Evolutionary conservation across 2,888 invertebrate genomes (phyloP).

Genomic region (Beris chalybata): DNA sequence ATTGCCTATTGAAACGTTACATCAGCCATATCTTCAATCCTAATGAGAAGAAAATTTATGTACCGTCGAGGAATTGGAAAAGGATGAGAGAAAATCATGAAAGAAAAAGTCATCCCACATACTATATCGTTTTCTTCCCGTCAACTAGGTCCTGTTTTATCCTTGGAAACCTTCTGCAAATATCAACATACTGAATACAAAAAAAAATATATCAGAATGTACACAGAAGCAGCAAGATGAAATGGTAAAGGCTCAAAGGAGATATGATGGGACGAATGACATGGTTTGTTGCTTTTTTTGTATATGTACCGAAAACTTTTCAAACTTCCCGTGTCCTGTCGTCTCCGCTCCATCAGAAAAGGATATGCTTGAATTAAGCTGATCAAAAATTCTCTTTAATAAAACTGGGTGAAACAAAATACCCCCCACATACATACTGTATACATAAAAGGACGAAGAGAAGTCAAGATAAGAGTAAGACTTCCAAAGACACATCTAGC

Average conservation of each 20-base stretch:
- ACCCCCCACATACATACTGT: no score
- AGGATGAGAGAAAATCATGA: conserved; percentile 19
- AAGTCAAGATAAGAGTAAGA: neutral
- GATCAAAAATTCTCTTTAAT: conserved; percentile 29
- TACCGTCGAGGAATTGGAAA: conserved; percentile 21
- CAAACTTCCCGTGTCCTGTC: neutral
- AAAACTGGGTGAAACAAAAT: neutral
- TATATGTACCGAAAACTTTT: neutral
- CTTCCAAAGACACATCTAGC: neutral
- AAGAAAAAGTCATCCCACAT: conserved; percentile 21
- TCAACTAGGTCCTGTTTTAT: conserved; percentile 28
- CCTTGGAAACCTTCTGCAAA: conserved; percentile 12
- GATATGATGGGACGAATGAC: conserved; percentile 28
- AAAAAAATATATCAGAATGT: no score
- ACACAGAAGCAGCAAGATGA: conserved; percentile 8
- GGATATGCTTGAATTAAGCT: conserved; percentile 30
- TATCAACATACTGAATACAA: no score
- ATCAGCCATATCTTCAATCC: conserved; percentile 31
- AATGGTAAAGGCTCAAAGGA: conserved; percentile 30
- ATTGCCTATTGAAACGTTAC: conserved; percentile 32
- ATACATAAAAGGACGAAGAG: neutral
- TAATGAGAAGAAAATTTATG: conserved; percentile 32
- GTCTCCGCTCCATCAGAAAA: conserved; percentile 18
- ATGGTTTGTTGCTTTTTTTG: conserved; percentile 27
- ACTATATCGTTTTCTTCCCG: conserved; percentile 4